phyloP scores from a whole-genome alignment of 2,113 vertebrate genomes.

The Thermophis baileyi region DNA sequence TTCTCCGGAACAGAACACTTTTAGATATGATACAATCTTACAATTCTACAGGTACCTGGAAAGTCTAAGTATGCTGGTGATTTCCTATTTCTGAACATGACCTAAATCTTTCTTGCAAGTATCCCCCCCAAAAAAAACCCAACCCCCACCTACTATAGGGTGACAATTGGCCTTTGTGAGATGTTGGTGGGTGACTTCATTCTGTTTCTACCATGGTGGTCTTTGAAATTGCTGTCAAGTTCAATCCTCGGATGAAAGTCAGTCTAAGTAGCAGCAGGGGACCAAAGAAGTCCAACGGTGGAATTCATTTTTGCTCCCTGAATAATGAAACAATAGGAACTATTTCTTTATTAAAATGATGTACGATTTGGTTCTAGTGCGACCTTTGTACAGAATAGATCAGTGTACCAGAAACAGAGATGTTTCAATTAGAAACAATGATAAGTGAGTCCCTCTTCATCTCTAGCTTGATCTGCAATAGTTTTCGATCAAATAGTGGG shows the following conservation, averaged over 20 bases:
- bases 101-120: conserved; percentile 1
- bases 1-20: neutral
- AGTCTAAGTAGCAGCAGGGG: neutral
- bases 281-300: neutral
- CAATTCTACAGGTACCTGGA: neutral
- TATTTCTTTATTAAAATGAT: neutral
- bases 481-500: neutral
- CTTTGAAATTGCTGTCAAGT: conserved; percentile 33
- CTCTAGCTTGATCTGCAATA: neutral
- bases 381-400: neutral
- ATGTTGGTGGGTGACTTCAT: conserved; percentile 9
- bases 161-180: conserved; percentile 19
- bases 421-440: neutral
- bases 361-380: neutral
- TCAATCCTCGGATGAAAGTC: conserved; percentile 4
- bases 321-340: neutral
- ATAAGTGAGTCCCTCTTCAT: neutral
- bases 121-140: neutral
- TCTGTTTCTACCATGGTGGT: neutral
- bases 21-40: neutral
- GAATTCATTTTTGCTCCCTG: neutral
- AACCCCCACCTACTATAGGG: neutral
- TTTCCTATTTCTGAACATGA: conserved; percentile 29
- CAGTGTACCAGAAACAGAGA: too few species aligned
- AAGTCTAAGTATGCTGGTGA: conserved; percentile 23